Percentiles rank a stretch among this genome's conserved stretches.
These are phyloP conservation scores for Turdus rufiventris DNA, from an alignment of 2,113 vertebrate species.

Conservation along the genomic window DNA sequence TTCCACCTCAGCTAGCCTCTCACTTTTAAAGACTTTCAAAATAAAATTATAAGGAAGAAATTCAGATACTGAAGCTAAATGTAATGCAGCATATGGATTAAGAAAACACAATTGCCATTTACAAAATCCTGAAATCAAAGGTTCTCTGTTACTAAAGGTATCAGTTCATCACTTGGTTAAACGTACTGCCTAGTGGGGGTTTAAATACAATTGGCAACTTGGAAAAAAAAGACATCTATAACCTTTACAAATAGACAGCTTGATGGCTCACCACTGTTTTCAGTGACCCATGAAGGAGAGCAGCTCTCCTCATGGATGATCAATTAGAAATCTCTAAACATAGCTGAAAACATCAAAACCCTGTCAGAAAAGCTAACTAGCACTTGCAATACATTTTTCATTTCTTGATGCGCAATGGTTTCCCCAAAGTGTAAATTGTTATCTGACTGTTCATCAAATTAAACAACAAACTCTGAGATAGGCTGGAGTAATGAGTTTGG, in stretches of 20 bases:
- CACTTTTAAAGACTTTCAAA: background rate
- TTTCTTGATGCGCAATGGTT: background rate
- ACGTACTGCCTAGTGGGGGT: background rate
- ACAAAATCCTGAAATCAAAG: background rate
- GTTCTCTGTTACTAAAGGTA: background rate
- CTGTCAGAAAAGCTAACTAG: background rate
- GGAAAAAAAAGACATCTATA: background rate
- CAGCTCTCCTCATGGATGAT: background rate
- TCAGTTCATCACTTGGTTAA: background rate
- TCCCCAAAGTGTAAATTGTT: background rate
- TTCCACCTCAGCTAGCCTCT: background rate
- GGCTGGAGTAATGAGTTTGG: background rate
- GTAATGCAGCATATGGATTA: background rate
- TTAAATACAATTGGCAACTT: background rate
- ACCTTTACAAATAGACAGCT: background rate
- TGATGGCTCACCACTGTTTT: background rate
- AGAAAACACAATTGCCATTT: background rate
- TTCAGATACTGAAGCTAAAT: background rate
- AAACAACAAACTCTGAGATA: background rate
- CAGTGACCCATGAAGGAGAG: constrained; percentile 24
- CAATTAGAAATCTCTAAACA: background rate
- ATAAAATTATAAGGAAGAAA: background rate
- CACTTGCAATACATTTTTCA: background rate
- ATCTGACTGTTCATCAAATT: background rate
- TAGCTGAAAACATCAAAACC: background rate